Base-by-base conservation (phyloP, 2,888 invertebrate genomes). In the Trichopoda pennipes region DNA sequence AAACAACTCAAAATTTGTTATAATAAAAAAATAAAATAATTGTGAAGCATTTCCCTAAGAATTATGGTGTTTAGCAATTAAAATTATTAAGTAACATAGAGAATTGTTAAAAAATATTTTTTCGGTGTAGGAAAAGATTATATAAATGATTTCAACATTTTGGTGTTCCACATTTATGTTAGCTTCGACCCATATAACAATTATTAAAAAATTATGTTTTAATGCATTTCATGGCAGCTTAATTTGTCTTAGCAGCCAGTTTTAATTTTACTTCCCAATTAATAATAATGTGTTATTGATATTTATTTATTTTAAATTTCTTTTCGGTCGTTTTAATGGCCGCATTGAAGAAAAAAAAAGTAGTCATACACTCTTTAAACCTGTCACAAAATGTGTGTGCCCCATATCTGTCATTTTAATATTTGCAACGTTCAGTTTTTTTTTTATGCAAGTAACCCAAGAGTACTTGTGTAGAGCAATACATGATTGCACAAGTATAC, bases 341-440 rank as follows among this genome's bases (percentile, higher is more conserved):
- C 35, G 63, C 17, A 17, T 28, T 17, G 32, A 49, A 60, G 38
- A 21, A 28, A 28, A 28, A n/a, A n/a, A n/a, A n/a, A n/a, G n/a
- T n/a, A n/a, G 42, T 56, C 58, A 14, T 7, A 69, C n/a, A 35
- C 19, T 51, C 35, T 75, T 55, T 60, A 66, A 21, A 60, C 66
- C 60, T 53, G 53, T 72, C 78, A 49, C 68, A 68, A 68, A 79
- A 55, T 73, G 81, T 81, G 63, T 77, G 77, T 81, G 81, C 81
- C 73, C 81, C 81, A 81, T 69, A 74, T 81, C 72, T 81, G 81
- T 81, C 81, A 81, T 77, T 69, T 74, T 81, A 66, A 51, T 64
- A 61, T 64, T 66, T 77, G 69, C 61, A 77, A 70, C 77, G 69
- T 28, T 32, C 17, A n/a, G n/a, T n/a, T n/a, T n/a, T n/a, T n/a